phyloP scores from a whole-genome alignment of 2,888 invertebrate genomes.

The Andrena haemorrhoa region DNA sequence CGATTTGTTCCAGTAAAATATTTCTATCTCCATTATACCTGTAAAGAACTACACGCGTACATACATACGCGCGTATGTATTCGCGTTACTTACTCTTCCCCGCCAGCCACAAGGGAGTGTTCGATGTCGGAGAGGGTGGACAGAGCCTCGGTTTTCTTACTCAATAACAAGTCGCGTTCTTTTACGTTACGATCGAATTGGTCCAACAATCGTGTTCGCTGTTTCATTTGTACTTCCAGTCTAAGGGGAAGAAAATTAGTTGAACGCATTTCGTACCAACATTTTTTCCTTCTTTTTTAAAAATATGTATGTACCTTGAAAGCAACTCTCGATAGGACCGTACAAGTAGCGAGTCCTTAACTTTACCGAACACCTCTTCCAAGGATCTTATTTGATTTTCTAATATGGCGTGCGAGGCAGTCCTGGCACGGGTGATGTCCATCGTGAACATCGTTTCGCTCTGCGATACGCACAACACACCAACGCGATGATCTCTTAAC shows the following conservation, averaged over 20 bases:
- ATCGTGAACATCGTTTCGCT: conserved; percentile 48
- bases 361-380: conserved; percentile 82
- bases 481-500: neutral
- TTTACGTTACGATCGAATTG: conserved; percentile 85
- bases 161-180: conserved; percentile 86
- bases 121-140: conserved; percentile 84
- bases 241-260: conserved; percentile 76
- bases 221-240: conserved; percentile 86
- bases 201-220: conserved; percentile 85
- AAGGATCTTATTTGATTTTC: conserved; percentile 81
- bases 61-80: neutral
- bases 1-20: conserved; percentile 84
- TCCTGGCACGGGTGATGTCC: neutral
- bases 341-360: conserved; percentile 84
- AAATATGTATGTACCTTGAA: conserved; percentile 80
- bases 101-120: conserved; percentile 81
- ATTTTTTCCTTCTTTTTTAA: neutral
- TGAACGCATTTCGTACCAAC: neutral
- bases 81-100: conserved; percentile 73
- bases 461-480: conserved; percentile 22
- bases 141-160: conserved; percentile 86
- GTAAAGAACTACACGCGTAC: conserved; percentile 10
- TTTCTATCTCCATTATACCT: conserved; percentile 86
- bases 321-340: conserved; percentile 84
- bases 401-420: conserved; percentile 74